Base-by-base conservation (phyloP, 1,140 invertebrate species). In the Metopolophium dirhodum region DNA sequence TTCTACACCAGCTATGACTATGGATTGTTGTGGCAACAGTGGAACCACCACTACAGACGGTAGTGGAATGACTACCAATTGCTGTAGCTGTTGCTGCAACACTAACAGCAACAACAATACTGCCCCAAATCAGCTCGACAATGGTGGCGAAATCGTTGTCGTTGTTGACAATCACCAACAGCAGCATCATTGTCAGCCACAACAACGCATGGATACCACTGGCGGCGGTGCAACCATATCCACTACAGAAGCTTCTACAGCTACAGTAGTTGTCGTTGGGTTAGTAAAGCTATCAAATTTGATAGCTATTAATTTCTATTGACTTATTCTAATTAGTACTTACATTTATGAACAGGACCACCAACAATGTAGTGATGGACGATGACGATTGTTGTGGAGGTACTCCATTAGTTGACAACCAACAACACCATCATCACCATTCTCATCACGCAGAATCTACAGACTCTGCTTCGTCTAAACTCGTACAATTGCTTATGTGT, bases 401-500 rank as follows among this genome's bases (percentile, higher is more conserved):
- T 35, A 87, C 45, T 51, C 20, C 61, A n/a, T 77, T 87, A 35
- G 18, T 51, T n/a, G 45, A 49, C 2, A 87, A 49, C 41, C 83
- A 85, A 41, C 83, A 45, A 45, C 37, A 45, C 83, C 83, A 85
- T 49, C 86, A 87, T 30, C 86, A 87, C 7, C 86, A 47, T 47
- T 87, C 41, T 47, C 85, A 87, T 30, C 18, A 20, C 6, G 7
- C 30, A n/a, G 88, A 89, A 37, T 57, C 88, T 1, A 37, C 35
- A 14, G 35, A 26, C 1, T 89, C 88, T 20, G 49, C 51, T 41
- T 89, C 88, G 9, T 89, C 88, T 7, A 90, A 30, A 22, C 54
- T 90, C 7, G 26, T 90, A 30, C 54, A 98, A 95, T 96, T 99
- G 94, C 96, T 99, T 92, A 96, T 99, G 90, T 97, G 98, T 94